Evolutionary conservation across 2,888 invertebrate genomes (phyloP), one percentile per base, ranked within the genome.

Genomic region (Lampropteryx suffumata): DNA sequence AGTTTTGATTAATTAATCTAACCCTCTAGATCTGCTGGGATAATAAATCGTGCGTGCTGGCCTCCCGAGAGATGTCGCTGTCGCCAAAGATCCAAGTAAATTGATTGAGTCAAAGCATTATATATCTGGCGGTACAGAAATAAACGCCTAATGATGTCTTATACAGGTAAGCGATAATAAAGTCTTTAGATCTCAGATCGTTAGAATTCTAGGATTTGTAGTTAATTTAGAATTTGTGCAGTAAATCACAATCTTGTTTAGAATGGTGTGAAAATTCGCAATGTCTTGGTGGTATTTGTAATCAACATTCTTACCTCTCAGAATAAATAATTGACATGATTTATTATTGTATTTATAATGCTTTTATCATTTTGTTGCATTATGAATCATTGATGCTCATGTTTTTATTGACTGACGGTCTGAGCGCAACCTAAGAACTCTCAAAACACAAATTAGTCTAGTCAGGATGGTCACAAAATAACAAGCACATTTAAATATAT

Each of bases 1-100:
- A 79, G 81, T 67, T 82, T 87, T 88, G 88, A 89, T 89, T 89
- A 89, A 90, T 90, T 89, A 88, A 88, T 88, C 81, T 70, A 76
- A 73, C 76, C 73, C 76, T 78, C 79, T 82, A 53, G 48, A 53
- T 53, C 53, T 48, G 75, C 39, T 48, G 75, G 71, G 73, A 86
- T 85, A 84, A 89, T 89, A 84, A 89, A 90, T 90, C 84, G 85
- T 84, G 79, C 82, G 74, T 79, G 66, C 62, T 66, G 82, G 79
- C 89, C 88, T 86, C 88, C 87, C 87, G 81, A 79, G 82, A 85
- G 88, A 85, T 84, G 89, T 88, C 88, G 75, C 83, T 82, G 71
- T 69, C 73, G 76, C 73, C 72, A 70, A 76, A 76, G 51, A 51
- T 46, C 40, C 51, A 51, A 51, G 79, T 76, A 82, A 83, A 88